A percentile compares a stretch with the other conserved stretches of the same genome.
phyloP scores from a whole-genome alignment of 2,888 invertebrate genomes.

The Parnassius orleans region DNA sequence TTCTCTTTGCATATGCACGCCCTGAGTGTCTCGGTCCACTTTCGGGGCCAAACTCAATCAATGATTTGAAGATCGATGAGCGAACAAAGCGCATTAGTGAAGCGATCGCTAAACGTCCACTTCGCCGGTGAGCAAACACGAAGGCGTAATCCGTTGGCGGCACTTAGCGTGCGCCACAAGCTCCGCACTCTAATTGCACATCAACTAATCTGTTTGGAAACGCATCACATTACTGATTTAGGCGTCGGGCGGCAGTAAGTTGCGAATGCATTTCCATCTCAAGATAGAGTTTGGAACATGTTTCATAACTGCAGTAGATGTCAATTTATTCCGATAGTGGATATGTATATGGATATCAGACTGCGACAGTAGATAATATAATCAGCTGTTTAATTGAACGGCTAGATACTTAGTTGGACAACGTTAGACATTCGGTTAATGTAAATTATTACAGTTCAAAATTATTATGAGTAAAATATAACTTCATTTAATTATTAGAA shows the following conservation, averaged over 20 bases:
- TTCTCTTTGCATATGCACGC: slow-evolving; percentile 3
- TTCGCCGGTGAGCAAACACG: slow-evolving; percentile 64
- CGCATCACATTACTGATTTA: slow-evolving; percentile 53
- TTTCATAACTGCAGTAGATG: too few species aligned
- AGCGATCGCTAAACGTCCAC: slow-evolving; percentile 69
- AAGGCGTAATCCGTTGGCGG: slow-evolving; percentile 74
- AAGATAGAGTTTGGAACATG: background rate
- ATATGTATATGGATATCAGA: too few species aligned
- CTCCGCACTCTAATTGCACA: slow-evolving; percentile 71
- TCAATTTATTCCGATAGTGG: too few species aligned
- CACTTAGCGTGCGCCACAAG: slow-evolving; percentile 74
- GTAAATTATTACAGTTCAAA: too few species aligned
- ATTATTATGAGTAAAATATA: too few species aligned
- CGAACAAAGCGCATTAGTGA: slow-evolving; percentile 67
- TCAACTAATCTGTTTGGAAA: slow-evolving; percentile 74
- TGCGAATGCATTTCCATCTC: slow-evolving; percentile 12
- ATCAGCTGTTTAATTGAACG: too few species aligned
- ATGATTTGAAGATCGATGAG: slow-evolving; percentile 65
- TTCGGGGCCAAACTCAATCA: slow-evolving; percentile 42
- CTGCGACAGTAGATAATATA: too few species aligned
- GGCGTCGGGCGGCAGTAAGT: slow-evolving; percentile 28
- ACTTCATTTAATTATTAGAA: too few species aligned
- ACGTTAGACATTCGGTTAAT: too few species aligned
- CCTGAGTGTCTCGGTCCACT: slow-evolving; percentile 11
- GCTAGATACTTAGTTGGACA: too few species aligned